These are phyloP conservation scores for Scolopax mira DNA, from an alignment of 2,113 vertebrate genomes.

Conservation along the genomic window DNA sequence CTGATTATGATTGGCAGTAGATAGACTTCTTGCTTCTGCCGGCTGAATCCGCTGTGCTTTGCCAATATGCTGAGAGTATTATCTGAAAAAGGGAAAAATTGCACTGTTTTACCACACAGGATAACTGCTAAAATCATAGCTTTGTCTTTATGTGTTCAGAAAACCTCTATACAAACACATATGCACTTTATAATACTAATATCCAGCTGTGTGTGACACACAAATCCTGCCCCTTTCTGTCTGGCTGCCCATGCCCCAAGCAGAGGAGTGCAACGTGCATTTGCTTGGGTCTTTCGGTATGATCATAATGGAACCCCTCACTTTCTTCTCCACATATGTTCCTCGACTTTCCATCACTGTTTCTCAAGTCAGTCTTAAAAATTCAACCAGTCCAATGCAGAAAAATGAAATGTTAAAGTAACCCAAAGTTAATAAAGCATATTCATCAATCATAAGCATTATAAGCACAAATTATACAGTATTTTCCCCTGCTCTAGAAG, in stretches of 20 bases:
- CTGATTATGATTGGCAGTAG: conserved; percentile 94
- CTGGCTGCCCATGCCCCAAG: neutral
- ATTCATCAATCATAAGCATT: neutral
- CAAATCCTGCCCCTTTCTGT: neutral
- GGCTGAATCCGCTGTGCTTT: conserved; percentile 92
- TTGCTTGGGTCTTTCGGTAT: neutral
- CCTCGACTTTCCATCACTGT: neutral
- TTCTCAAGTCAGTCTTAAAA: neutral
- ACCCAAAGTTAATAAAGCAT: neutral
- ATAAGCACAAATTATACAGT: neutral
- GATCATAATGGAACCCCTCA: neutral
- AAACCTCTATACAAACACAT: neutral
- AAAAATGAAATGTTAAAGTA: neutral
- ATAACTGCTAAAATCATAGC: neutral
- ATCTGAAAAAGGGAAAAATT: conserved; percentile 75
- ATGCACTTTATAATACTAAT: neutral
- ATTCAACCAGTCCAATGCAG: neutral
- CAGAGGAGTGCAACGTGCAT: neutral
- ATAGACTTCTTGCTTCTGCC: conserved; percentile 96
- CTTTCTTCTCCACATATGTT: neutral
- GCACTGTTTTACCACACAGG: neutral
- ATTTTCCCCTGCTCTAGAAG: neutral
- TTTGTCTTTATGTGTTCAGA: neutral
- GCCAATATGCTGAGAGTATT: conserved; percentile 95
- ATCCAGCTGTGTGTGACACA: neutral